These are phyloP conservation scores for Paradoxurus hermaphroditus DNA, from an alignment of 2,113 vertebrate genomes.

Conservation along the genomic window DNA sequence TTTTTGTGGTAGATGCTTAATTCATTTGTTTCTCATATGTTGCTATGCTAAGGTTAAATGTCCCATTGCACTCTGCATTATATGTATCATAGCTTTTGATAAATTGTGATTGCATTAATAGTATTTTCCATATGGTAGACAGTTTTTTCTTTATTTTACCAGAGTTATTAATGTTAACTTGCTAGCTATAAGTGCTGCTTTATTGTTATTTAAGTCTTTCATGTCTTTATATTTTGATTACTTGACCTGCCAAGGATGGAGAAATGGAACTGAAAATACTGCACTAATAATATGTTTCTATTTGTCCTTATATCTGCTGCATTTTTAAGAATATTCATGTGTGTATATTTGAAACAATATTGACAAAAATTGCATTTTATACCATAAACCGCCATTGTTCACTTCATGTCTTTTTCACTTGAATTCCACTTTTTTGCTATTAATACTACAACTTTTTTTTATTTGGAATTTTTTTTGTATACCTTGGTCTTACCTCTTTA, in stretches of 20 bases:
- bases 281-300: not conserved
- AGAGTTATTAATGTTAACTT: not conserved
- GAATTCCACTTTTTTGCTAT: not conserved
- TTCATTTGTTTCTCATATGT: slow-evolving; percentile 7
- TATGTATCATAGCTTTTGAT: not conserved
- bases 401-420: not conserved
- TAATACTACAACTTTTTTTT: not conserved
- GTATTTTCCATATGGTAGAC: not conserved
- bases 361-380: not conserved
- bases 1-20: not conserved
- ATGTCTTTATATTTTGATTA: slow-evolving; percentile 6
- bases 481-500: not conserved
- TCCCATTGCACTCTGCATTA: not conserved
- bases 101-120: not conserved
- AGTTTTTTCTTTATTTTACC: not conserved
- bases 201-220: not conserved
- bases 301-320: not conserved
- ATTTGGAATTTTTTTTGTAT: not conserved
- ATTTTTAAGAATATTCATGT: not conserved
- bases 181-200: not conserved
- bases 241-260: not conserved
- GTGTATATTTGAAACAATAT: not conserved
- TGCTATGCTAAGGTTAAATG: not conserved
- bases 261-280: slow-evolving; percentile 13
- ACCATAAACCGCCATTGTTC: not conserved